Base-by-base conservation (phyloP, 2,888 invertebrate genomes). In the Cinara cedri region DNA sequence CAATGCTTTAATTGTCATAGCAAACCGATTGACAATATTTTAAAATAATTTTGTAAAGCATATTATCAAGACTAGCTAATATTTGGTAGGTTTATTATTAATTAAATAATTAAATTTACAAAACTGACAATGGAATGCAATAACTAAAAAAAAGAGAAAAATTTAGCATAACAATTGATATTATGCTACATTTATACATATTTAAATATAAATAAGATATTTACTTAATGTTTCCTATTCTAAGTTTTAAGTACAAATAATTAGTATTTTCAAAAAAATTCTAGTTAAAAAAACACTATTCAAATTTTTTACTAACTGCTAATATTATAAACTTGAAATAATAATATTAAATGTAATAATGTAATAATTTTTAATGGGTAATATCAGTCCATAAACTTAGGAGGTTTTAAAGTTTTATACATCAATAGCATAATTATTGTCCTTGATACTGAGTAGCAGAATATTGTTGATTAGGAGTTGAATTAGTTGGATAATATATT, bases 331-430 rank as follows among this genome's bases (percentile, higher is more conserved):
- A n/a, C 6, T 63, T 24, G 10, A 74, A 51, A 51, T 21, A 51
- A 4, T 34, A 51, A 24, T 34, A 65, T 75, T 65, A 34, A 72
- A 62, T 62, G 24, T 3, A 65, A 13, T 63, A 42, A 74, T 54
- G 24, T 21, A 44, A 63, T 44, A 44, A 19, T 24, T 14, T 72
- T 42, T 54, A 63, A 75, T 65, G 74, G 74, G 54, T 75, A 75
- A 74, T 70, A 74, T 75, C 74, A 75, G 74, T 75, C 74, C 74
- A 75, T 75, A 65, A n/a, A 44, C 24, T 75, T 75, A 13, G 54
- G 54, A 13, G 24, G 21, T 75, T 65, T 54, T 51, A 55, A 19
- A 21, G 55, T 68, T 9, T 54, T 21, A 42, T 8, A 34, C 34
- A 51, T 49, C 14, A 51, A 54, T 65, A 21, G 34, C 24, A 68